Conservation (phyloP, 2,113 vertebrate genomes). For the Aptenodytes patagonicus region DNA sequence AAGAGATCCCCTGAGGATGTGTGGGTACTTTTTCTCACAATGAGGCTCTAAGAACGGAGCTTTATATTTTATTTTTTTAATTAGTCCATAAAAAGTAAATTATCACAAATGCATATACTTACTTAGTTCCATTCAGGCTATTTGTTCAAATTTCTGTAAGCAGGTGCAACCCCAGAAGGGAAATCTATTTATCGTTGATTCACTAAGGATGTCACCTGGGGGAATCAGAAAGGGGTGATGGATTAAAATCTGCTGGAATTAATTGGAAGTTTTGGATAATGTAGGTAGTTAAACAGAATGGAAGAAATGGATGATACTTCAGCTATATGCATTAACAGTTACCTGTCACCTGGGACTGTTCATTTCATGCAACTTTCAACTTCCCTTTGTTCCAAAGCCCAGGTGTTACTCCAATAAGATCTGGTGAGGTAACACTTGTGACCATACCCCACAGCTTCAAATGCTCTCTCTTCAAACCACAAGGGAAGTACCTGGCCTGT, state of each 20-base stretch:
- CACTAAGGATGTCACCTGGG: neutral
- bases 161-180: neutral
- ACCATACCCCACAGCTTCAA: neutral
- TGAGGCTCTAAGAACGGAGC: neutral
- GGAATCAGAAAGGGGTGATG: neutral
- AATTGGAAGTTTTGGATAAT: neutral
- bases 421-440: neutral
- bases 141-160: neutral
- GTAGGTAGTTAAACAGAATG: rapidly evolving
- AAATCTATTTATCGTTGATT: neutral
- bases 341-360: neutral
- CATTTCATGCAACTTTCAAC: neutral
- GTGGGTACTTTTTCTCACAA: neutral
- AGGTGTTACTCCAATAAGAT: neutral
- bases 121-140: neutral
- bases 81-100: neutral
- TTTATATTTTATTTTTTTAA: neutral
- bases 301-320: neutral
- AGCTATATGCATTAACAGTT: neutral
- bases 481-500: neutral
- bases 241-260: neutral
- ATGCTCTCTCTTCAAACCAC: neutral
- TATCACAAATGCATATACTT: neutral
- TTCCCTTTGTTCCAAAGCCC: neutral
- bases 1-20: neutral